Percentiles rank a stretch among this genome's conserved stretches.
These are phyloP conservation scores for Synanthedon vespiformis DNA, from an alignment of 2,888 invertebrate species.

Conservation along the genomic window DNA sequence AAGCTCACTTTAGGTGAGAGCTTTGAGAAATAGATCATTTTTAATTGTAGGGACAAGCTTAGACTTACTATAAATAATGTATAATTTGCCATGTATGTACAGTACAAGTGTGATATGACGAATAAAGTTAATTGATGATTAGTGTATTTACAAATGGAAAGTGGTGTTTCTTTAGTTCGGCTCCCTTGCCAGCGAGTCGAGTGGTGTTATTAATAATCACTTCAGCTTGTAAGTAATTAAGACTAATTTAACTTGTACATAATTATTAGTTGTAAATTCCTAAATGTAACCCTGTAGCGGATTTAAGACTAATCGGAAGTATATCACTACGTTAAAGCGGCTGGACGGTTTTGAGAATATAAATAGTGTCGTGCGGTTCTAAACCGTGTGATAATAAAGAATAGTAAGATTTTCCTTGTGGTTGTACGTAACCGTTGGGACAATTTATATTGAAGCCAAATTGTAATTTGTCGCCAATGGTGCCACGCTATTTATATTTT, in stretches of 20 bases:
- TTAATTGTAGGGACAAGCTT: constrained; percentile 8
- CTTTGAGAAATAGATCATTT: neutral
- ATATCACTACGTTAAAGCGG: constrained; percentile 44
- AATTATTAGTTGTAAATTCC: constrained; percentile 21
- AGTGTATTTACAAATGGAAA: constrained; percentile 16
- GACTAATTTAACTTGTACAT: constrained; percentile 50
- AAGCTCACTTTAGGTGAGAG: neutral
- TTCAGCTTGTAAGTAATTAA: constrained; percentile 34
- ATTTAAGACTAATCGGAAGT: constrained; percentile 34
- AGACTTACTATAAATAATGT: constrained; percentile 18
- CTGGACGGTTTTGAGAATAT: constrained; percentile 10
- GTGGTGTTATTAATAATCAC: constrained; percentile 62
- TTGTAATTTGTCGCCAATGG: neutral
- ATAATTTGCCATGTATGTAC: constrained; percentile 55
- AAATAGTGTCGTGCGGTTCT: constrained; percentile 38
- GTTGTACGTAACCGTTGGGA: constrained; percentile 33
- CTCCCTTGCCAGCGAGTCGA: constrained; percentile 25
- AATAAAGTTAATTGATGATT: constrained; percentile 15
- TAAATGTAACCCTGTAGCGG: constrained; percentile 31
- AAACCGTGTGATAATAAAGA: constrained; percentile 37
- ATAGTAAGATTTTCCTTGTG: constrained; percentile 33
- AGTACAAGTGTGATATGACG: constrained; percentile 53
- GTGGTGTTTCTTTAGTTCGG: constrained; percentile 29
- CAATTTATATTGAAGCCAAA: constrained; percentile 31
- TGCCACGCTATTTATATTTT: constrained; percentile 54